phyloP scores from a whole-genome alignment of 2,888 invertebrate genomes.

The Microplitis deprimator region DNA sequence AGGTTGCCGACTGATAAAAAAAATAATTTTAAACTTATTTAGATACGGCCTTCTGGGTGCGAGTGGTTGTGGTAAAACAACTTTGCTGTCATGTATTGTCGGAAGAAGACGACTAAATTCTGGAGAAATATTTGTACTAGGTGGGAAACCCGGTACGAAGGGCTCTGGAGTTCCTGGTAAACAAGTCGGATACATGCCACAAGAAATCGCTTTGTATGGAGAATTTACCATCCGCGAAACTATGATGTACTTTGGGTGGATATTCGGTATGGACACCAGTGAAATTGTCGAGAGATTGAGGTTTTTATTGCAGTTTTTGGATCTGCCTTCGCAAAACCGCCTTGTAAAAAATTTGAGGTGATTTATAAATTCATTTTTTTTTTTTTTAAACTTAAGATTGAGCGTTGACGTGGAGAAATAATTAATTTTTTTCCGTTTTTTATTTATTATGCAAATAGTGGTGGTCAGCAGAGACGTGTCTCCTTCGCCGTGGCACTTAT shows the following conservation, averaged over 20 bases:
- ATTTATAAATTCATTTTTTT: conserved; percentile 39
- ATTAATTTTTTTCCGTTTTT: conserved; percentile 19
- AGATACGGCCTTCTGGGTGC: conserved; percentile 96
- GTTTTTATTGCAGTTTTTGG: conserved; percentile 91
- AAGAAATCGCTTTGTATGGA: conserved; percentile 91
- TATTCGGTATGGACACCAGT: conserved; percentile 90
- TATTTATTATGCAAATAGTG: conserved; percentile 73
- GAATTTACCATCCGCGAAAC: conserved; percentile 96
- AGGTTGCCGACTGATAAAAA: conserved; percentile 7
- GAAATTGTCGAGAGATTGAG: conserved; percentile 87
- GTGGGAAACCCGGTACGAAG: conserved; percentile 89
- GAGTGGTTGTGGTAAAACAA: conserved; percentile 97
- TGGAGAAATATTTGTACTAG: conserved; percentile 92
- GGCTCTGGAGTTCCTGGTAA: conserved; percentile 94
- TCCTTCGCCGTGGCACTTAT: conserved; percentile 93
- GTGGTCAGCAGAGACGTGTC: conserved; percentile 91
- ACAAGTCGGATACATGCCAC: conserved; percentile 97
- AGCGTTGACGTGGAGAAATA: neutral
- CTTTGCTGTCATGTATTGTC: conserved; percentile 91
- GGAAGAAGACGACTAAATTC: conserved; percentile 88
- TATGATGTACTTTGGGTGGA: conserved; percentile 96
- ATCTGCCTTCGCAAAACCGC: conserved; percentile 88
- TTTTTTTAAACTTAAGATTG: neutral
- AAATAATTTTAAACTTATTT: conserved; percentile 46
- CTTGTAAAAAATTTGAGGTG: conserved; percentile 84